Evolutionary conservation across 2,888 invertebrate genomes (phyloP).

Genomic region (Oxystoma pomonae): DNA sequence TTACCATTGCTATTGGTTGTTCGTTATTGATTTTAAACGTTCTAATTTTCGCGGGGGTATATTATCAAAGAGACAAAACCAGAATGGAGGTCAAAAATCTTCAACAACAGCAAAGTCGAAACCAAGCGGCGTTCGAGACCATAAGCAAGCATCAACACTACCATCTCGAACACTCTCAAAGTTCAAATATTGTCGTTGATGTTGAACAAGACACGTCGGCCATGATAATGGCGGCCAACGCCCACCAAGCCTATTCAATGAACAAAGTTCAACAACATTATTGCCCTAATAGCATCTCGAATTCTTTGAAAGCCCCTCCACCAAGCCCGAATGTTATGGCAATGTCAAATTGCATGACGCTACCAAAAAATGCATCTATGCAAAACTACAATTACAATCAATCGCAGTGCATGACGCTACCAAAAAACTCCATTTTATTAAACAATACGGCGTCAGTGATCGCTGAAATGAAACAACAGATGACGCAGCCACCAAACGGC

Average conservation of each 20-base stretch:
- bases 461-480: slow-evolving; percentile 56
- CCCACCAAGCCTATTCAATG: slow-evolving; percentile 50
- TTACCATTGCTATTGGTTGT: slow-evolving; percentile 78
- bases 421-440: slow-evolving; percentile 54
- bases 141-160: slow-evolving; percentile 79
- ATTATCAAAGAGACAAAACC: slow-evolving; percentile 76
- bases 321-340: slow-evolving; percentile 52
- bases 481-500: slow-evolving; percentile 58
- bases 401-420: slow-evolving; percentile 52
- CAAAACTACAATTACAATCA: slow-evolving; percentile 43
- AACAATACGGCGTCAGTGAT: slow-evolving; percentile 52
- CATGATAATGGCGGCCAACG: slow-evolving; percentile 55
- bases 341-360: slow-evolving; percentile 49
- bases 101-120: slow-evolving; percentile 73
- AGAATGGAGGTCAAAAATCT: slow-evolving; percentile 72
- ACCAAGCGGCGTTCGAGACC: slow-evolving; percentile 62
- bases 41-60: slow-evolving; percentile 79
- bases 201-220: slow-evolving; percentile 69
- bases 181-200: slow-evolving; percentile 78
- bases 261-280: slow-evolving; percentile 55
- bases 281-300: slow-evolving; percentile 49
- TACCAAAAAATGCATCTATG: slow-evolving; percentile 52
- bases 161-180: slow-evolving; percentile 70
- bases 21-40: slow-evolving; percentile 77
- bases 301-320: slow-evolving; percentile 60